A percentile compares a stretch with the other conserved stretches of the same genome.
These are phyloP conservation scores for Corapipo altera DNA, from an alignment of 2,113 vertebrate species.

Conservation along the genomic window DNA sequence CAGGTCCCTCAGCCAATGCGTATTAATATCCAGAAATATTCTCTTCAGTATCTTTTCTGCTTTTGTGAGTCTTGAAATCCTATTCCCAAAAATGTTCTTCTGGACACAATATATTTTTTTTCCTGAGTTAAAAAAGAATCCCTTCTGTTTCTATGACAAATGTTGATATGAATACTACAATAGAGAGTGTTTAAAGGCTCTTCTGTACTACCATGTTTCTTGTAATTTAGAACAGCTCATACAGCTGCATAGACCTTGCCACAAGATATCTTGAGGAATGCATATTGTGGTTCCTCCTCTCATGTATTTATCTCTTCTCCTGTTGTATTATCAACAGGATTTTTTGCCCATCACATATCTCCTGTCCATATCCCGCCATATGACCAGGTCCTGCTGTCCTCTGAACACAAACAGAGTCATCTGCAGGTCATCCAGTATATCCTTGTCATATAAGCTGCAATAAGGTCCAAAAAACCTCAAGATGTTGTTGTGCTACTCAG, in stretches of 20 bases:
- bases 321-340: neutral
- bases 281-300: neutral
- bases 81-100: neutral
- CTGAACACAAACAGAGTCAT: neutral
- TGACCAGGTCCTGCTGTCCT: neutral
- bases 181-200: neutral
- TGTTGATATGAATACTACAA: rapidly evolving
- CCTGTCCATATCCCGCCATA: neutral
- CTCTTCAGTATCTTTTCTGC: neutral
- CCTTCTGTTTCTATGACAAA: neutral
- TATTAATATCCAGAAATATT: neutral
- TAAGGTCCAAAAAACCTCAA: neutral
- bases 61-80: neutral
- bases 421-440: neutral
- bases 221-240: neutral
- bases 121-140: neutral
- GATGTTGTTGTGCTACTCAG: rapidly evolving
- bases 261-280: neutral
- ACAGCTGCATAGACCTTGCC: neutral
- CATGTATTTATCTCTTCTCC: neutral
- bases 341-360: neutral
- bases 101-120: neutral
- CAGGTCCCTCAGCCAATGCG: neutral
- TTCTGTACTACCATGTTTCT: neutral
- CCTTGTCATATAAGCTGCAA: neutral